Conservation (phyloP, 2,113 vertebrate genomes). For the Reinhardtius hippoglossoides region DNA sequence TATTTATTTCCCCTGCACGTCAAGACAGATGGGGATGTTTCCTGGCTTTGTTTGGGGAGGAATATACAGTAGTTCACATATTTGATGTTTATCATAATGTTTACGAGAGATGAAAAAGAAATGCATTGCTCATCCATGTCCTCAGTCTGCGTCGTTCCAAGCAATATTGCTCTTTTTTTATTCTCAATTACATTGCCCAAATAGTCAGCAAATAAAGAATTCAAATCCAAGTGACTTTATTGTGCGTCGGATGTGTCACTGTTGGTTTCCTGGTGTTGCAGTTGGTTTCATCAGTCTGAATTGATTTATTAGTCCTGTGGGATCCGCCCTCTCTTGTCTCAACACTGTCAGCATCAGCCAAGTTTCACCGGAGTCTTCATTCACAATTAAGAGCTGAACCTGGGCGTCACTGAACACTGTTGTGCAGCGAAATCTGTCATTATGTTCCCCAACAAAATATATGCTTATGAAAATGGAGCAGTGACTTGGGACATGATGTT, state of each 20-base stretch:
- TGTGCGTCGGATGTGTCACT: conserved; percentile 29
- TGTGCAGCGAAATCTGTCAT: neutral
- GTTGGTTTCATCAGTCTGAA: conserved; percentile 66
- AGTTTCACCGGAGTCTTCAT: conserved; percentile 19
- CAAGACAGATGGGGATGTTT: too few relatives aligned
- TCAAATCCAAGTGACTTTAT: neutral
- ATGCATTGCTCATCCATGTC: neutral
- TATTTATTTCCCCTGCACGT: too few relatives aligned
- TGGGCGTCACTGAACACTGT: neutral
- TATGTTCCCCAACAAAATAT: conserved; percentile 6
- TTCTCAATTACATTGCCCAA: neutral
- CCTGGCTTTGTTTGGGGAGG: too few relatives aligned
- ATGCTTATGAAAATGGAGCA: conserved; percentile 11
- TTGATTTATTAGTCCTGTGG: conserved; percentile 43
- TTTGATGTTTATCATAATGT: neutral
- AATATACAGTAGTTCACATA: neutral
- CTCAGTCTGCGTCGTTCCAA: too few relatives aligned
- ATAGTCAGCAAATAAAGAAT: neutral
- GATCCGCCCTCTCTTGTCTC: conserved; percentile 27
- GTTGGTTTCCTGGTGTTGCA: conserved; percentile 44
- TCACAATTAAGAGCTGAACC: conserved; percentile 28
- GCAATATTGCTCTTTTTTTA: too few relatives aligned
- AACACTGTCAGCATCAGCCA: conserved; percentile 26
- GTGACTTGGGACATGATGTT: neutral
- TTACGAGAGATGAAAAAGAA: neutral